Base-by-base conservation (phyloP, 2,113 vertebrate species). In the Dicerorhinus sumatrensis region DNA sequence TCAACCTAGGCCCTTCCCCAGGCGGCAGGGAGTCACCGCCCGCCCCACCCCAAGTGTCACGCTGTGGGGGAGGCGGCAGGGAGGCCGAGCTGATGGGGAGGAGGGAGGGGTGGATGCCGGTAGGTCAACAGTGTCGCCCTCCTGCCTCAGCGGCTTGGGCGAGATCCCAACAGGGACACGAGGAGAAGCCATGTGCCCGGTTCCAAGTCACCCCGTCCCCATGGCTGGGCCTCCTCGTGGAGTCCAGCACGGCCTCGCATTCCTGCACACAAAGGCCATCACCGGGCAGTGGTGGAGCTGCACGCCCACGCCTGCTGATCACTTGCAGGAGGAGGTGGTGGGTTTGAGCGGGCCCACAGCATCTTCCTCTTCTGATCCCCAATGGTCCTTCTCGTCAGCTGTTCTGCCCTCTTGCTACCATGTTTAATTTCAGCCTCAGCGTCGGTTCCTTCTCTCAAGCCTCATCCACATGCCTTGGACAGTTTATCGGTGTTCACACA, bases 401-500 rank as follows among this genome's bases (percentile, higher is more conserved):
- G 62, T 4, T 65, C 29, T 51, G 48, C 48, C 48, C 12, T 51
- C 48, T 51, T 11, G 48, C 48, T 13, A 51, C 48, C 2, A 10
- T 51, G 48, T 13, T 51, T 51, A 51, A 51, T 51, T 51, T 51
- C 48, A 51, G 48, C 48, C 48, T 51, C 48, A 51, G 48, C 48
- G 48, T 51, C 48, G 12, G 48, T 51, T 13, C 48, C 48, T 23
- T 51, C 42, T 16, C 51, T 79, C 51, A 54, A 2, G 33, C 23
- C 54, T 33, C 29, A 18, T 16, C 33, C 6, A 2, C 9, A 3
- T 23, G 14, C 31, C 23, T 25, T 14, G 11, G 27, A 42, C 17
- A 3, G 29, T 2, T 39, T 72, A 21, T 46, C 42, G 1, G 31
- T 1, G 29, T 20, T 2, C 4, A 3, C 14, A 0, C 56, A 29